Base-by-base conservation (phyloP, 2,888 invertebrate species). In the Cenopis cana region DNA sequence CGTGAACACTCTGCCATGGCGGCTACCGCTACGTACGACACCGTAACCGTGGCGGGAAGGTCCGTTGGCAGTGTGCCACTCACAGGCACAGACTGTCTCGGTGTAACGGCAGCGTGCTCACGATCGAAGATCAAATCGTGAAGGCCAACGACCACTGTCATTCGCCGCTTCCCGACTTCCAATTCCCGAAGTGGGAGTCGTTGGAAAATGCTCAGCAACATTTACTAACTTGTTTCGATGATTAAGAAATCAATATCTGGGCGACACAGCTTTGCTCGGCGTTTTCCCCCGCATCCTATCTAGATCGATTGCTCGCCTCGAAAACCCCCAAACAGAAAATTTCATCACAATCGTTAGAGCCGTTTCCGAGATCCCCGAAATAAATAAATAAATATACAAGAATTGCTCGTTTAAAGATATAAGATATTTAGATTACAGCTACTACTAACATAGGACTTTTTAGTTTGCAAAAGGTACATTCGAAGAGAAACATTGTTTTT, bases 21-120 rank as follows among this genome's bases (percentile, higher is more conserved):
- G 81, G 81, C 0, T 83, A 82, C 77, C 81, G 79, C 36, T 85
- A 80, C 67, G 76, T 76, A 0, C 73, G 78, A 1, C 81, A 82
- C 41, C 76, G 78, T 10, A 74, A 74, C n/a, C 49, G 75, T 0
- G 83, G 83, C 1, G 3, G 33, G 12, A 86, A 82, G 60, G 82
- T 78, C 0, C 74, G 86, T 0, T 86, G 87, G 86, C 76, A 76
- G 66, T 87, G 85, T 67, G 76, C 80, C 0, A 79, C 82, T 46
- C 46, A 46, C 46, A n/a, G 46, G 0, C 79, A 83, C 59, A 79
- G 81, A 24, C 78, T 68, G 29, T 76, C 68, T 6, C 79, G 81
- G 0, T 87, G 88, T 68, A 76, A 68, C 0, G 86, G 85, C 0
- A 72, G 73, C 5, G 41, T 86, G 5, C 68, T 74, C 46, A 85